Percentiles rank a stretch among this genome's conserved stretches.
phyloP scores from a whole-genome alignment of 2,888 invertebrate species.

The Pyrrhosoma nymphula region DNA sequence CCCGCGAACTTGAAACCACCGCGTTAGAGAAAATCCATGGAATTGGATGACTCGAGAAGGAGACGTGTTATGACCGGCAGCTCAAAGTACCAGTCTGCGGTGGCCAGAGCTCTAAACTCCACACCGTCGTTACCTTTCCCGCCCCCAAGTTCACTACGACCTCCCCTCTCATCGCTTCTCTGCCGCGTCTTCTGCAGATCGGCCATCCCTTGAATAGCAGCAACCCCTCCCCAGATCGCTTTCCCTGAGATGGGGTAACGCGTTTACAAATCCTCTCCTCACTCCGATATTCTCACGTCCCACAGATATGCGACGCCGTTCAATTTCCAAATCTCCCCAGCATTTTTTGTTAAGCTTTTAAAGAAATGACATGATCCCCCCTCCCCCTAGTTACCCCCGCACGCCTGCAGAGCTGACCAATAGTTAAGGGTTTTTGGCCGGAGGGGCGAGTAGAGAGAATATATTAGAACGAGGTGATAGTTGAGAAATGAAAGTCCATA shows the following conservation, averaged over 20 bases:
- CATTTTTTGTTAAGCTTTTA: neutral
- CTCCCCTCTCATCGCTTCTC: neutral
- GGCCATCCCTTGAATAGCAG: neutral
- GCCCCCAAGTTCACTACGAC: neutral
- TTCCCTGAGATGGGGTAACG: neutral
- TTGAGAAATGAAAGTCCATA: too few relatives aligned
- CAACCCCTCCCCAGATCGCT: neutral
- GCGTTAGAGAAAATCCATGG: neutral
- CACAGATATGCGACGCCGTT: neutral
- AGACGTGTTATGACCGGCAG: neutral
- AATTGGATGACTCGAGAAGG: neutral
- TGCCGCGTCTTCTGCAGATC: neutral
- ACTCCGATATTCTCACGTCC: slow-evolving; percentile 13
- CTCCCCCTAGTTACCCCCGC: neutral
- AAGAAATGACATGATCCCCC: neutral
- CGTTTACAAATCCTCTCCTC: neutral
- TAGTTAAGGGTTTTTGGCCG: neutral
- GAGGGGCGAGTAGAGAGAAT: too few relatives aligned
- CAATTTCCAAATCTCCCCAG: neutral
- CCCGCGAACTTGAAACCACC: neutral
- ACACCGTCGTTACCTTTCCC: neutral
- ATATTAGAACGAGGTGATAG: too few relatives aligned
- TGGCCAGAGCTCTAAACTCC: neutral
- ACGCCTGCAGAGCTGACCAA: neutral
- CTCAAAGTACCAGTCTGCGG: neutral